Conservation (phyloP, 1,140 invertebrate species). For the Euwallacea fornicatus region DNA sequence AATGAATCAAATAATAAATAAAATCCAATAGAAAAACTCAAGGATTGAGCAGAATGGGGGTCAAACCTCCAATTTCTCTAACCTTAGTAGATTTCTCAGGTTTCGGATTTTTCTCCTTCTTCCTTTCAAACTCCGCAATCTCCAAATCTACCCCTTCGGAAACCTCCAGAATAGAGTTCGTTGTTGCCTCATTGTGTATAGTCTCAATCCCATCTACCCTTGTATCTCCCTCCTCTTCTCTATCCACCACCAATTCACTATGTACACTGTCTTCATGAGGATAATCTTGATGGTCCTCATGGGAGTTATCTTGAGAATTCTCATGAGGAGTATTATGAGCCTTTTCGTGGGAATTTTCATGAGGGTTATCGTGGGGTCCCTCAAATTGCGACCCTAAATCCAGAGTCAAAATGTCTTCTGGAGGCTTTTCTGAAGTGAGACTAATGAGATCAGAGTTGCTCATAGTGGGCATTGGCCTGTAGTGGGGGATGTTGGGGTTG, state of each 20-base stretch:
- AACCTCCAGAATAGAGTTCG: conserved; percentile 26
- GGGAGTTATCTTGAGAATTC: neutral
- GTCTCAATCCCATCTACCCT: neutral
- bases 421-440: conserved; percentile 48
- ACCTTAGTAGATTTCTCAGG: conserved; percentile 34
- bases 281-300: neutral
- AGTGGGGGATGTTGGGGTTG: conserved; percentile 56
- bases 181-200: conserved; percentile 25
- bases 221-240: neutral
- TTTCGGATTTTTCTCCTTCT: conserved; percentile 48
- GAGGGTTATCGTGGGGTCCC: neutral
- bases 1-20: too few relatives aligned
- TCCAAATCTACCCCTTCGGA: conserved; percentile 40
- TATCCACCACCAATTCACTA: neutral
- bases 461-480: conserved; percentile 57
- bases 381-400: conserved; percentile 48
- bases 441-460: conserved; percentile 46
- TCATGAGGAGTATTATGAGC: neutral
- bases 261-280: neutral
- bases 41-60: too few relatives aligned
- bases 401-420: conserved; percentile 50
- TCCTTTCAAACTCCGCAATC: conserved; percentile 48
- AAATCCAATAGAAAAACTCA: too few relatives aligned
- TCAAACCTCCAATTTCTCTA: neutral
- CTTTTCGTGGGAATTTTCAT: neutral